Conservation (phyloP, 2,797 vertebrate species). For the Neostethus bicornis region DNA sequence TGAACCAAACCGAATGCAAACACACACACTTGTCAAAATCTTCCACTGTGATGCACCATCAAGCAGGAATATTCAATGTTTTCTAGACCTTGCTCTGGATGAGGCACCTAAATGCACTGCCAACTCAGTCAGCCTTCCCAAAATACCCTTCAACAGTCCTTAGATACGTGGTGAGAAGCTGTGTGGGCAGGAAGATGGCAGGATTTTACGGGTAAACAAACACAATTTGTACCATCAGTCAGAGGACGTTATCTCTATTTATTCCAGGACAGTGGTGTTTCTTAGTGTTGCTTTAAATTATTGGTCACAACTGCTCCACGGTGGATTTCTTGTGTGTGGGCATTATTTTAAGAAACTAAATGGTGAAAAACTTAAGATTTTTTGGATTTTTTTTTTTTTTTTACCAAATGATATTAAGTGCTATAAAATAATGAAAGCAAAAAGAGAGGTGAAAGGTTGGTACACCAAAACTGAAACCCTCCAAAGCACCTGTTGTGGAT, state of each 20-base stretch:
- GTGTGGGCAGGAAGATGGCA: slow-evolving; percentile 21
- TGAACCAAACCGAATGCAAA: background rate
- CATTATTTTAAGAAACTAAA: background rate
- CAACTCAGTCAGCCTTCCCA: slow-evolving; percentile 16
- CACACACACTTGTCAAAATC: background rate
- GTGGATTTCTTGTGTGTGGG: slow-evolving; percentile 6
- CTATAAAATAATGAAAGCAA: too few species aligned
- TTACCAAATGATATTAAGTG: too few species aligned
- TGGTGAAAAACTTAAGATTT: background rate
- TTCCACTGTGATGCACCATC: background rate
- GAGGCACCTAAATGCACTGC: background rate
- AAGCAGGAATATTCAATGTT: background rate
- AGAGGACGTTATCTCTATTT: background rate
- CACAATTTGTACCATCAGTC: slow-evolving; percentile 1
- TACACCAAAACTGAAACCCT: too few species aligned
- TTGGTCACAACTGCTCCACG: background rate
- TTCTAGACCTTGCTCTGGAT: background rate
- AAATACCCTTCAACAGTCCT: slow-evolving; percentile 16
- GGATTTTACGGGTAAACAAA: slow-evolving; percentile 9
- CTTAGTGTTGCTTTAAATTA: slow-evolving; percentile 4
- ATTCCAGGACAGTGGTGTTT: background rate
- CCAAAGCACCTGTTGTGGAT: too few species aligned
- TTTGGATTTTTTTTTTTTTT: too few species aligned
- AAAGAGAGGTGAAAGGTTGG: too few species aligned
- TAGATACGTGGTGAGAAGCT: slow-evolving; percentile 27